Evolutionary conservation across 2,113 vertebrate genomes (phyloP).

Genomic region (Hippocampus comes): DNA sequence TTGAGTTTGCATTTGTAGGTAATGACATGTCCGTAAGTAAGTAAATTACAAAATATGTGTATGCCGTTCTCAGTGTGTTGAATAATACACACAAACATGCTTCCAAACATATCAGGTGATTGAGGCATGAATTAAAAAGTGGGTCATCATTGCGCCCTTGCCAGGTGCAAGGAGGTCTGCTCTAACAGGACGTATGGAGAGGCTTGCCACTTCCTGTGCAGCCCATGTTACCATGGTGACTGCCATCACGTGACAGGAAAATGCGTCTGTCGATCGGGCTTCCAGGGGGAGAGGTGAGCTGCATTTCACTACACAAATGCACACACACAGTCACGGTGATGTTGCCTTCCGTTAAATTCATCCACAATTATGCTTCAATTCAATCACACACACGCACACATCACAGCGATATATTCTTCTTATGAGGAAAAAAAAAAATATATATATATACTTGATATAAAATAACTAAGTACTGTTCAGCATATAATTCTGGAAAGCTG

Average conservation of each 20-base stretch:
- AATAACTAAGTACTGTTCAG: no score
- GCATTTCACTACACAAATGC: background rate
- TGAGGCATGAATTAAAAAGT: background rate
- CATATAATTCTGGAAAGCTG: background rate
- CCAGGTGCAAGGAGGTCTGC: conserved; percentile 84
- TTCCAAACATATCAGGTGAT: background rate
- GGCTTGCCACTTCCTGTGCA: conserved; percentile 76
- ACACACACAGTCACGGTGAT: background rate
- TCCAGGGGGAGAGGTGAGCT: conserved; percentile 84
- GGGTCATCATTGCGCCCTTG: background rate
- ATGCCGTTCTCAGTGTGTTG: no score
- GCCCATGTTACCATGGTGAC: conserved; percentile 74
- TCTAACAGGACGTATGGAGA: conserved; percentile 77
- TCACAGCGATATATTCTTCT: no score
- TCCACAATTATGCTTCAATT: background rate
- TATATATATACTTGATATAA: no score
- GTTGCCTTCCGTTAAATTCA: background rate
- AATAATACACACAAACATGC: background rate
- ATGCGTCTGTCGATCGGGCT: conserved; percentile 83
- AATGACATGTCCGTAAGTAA: no score
- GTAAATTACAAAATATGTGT: no score
- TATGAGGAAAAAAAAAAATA: no score
- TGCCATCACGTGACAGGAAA: conserved; percentile 85
- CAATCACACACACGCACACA: background rate
- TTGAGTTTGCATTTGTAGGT: no score